Base-by-base conservation (phyloP, 2,797 vertebrate species). In the Orientallactaga sibirica region DNA sequence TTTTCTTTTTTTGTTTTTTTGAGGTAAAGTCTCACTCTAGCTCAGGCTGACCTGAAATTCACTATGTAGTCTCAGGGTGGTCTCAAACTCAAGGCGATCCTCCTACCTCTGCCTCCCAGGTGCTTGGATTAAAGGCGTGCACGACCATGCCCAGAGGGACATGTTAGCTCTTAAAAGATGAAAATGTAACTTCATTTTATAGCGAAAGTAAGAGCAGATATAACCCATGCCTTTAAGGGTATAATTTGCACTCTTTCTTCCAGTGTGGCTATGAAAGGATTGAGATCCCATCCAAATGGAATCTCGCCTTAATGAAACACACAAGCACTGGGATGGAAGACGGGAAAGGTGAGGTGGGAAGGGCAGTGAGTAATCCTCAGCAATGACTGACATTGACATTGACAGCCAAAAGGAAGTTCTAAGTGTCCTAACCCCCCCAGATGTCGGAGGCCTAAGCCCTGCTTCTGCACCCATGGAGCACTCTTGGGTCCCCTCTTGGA, bases 251-350 rank as follows among this genome's bases (percentile, higher is more conserved):
- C 68, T 41, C 70, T 27, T 25, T 76, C 73, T 41, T 22, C 37
- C 33, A 90, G 52, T 75, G 22, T 43, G 61, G 52, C 61, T 58
- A 5, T 22, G 70, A 71, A 85, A 75, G 70, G 58, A 18, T 41
- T n/a, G 37, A 70, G 74, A 67, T 61, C 67, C 77, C 24, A 75
- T 80, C 82, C 76, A 88, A 67, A 77, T 64, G 24, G 52, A 91
- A 75, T 75, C 29, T 24, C 90, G 78, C 48, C 52, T 88, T 88
- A 66, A 22, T 55, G n/a, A 76, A 74, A 16, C 7, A 20, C 52
- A 43, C 25, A 29, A 24, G 68, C 29, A 70, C 70, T 10, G 5
- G 90, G 75, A 20, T 6, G 19, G 58, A 11, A 20, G 70, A 27
- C 11, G 62, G 48, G 62, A 74, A 75, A 64, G 11, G 61, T 58